Base-by-base conservation (phyloP, 2,888 invertebrate genomes). In the Sinotaia quadrata region DNA sequence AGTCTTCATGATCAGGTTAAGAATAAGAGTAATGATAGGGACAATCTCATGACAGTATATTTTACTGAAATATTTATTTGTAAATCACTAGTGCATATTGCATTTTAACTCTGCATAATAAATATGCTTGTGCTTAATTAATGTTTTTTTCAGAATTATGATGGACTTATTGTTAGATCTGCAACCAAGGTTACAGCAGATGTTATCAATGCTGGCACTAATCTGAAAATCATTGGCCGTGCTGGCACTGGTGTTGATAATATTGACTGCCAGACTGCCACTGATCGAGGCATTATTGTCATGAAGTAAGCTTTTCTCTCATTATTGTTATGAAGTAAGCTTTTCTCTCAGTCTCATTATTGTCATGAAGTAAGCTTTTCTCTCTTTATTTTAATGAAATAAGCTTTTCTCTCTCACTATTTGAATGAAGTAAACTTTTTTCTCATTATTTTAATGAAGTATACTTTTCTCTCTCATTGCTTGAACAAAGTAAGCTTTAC, bases 201-300 rank as follows among this genome's bases (percentile, higher is more conserved):
- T 76, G 93, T 98, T 34, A 91, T 98, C 72, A 91, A 92, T 67
- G 90, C 89, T 2, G 94, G 92, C 2, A 90, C 90, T 2, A 92
- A 91, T 67, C 90, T 98, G 52, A 94, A 94, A 89, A 93, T 96
- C 24, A 94, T 98, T 51, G 98, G 96, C 18, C 92, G 98, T 54
- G 98, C 98, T n/a, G 98, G 98, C 7, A 98, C 97, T 2, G 99
- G 99, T 4, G 96, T 98, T 4, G 99, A 99, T 89, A 99, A 98
- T 89, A 98, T 99, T 75, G 97, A 99, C 87, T 92, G 95, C 54
- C 89, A 91, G 47, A 93, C 95, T 7, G 98, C 98, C 4, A 95
- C 94, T 0, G 90, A 91, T 75, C 92, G 92, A 79, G 95, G 95
- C 78, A 91, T 98, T 77, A 91, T 96, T 75, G 98, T 99, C 57